Base-by-base conservation (phyloP, 2,888 invertebrate species). In the Thera obeliscata region DNA sequence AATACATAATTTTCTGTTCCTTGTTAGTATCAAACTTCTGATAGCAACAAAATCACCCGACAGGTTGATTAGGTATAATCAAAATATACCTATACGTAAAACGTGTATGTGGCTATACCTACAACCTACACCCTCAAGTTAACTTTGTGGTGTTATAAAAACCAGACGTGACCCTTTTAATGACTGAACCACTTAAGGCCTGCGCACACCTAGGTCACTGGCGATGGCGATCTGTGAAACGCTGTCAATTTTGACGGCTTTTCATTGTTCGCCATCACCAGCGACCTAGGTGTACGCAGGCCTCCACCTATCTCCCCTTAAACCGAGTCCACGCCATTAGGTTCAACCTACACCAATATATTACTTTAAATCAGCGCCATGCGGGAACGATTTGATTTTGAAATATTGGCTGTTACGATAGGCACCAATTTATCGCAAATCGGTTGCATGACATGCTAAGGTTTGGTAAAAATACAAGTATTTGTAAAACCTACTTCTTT, bases 381-480 rank as follows among this genome's bases (percentile, higher is more conserved):
- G 78, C 69, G 80, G 81, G 79, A 80, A 75, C 84, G 77, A 85
- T 86, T 84, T 81, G 86, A 85, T 86, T 86, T 85, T 85, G 85
- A 86, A 86, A 85, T 87, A 87, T 85, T 78, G 84, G 79, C 79
- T 78, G 78, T 76, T 78, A 78, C 78, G 78, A 70, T 49, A 33
- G 52, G 48, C 68, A 73, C 78, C 81, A 80, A 82, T 84, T 82
- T 76, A 58, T 5, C 61, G 58, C 56, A 63, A 70, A 71, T 66
- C 66, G 68, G 35, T 70, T 70, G 65, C 63, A 70, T 61, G 70
- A 69, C 74, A 74, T 70, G 71, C 70, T 67, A 6, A 49, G 48
- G 48, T n/a, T 49, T 49, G 43, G 2, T 9, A 46, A 46, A 46
- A 22, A 22, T 22, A 22, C 22, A 22, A 22, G 22, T 22, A 22